Evolutionary conservation across 2,113 vertebrate species (phyloP), one percentile per base, ranked within the genome.

Genomic region (Rana temporaria): DNA sequence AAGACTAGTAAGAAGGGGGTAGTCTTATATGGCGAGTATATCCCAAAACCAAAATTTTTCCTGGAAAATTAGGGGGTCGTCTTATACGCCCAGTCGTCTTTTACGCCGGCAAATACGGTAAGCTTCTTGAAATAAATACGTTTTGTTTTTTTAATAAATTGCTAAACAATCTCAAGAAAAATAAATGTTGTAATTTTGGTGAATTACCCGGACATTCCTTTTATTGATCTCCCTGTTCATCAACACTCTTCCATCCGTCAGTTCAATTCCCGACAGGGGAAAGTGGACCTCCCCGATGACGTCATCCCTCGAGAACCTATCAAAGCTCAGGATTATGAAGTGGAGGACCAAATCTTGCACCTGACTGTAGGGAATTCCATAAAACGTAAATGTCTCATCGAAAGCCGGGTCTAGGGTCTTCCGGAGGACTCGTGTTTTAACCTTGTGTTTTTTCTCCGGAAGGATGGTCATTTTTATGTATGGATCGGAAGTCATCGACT

Each of bases 351-450:
- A 67, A 73, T 99, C 96, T 57, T 97, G 94, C 73, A 99, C 94
- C 63, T 96, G 93, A 66, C 91, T 90, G 67, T 96, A 95, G 0
- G 95, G 94, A 86, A 99, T 95, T 14, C 98, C 98, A 26, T 99
- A 99, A 88, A 99, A 99, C 0, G 96, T 99, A 88, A 99, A 99
- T 32, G 98, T 99, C 88, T 99, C 98, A n/a, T 99, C 96, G 0
- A 99, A 99, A 85, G 94, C 95, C 0, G 98, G 98, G 84, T 99
- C 97, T 84, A 99, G 93, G 53, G 98, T 99, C 91, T 99, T 99
- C 81, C 98, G 93, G 81, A 99, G 90, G 67, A 99, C 98, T 85
- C 98, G 93, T 71, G 98, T 99, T 93, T 99, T 99, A 88, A 99
- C 98, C 52, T 97, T 95, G 86, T 99, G 97, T 86, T 99, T 99